Percentiles rank a stretch among this genome's conserved stretches.
phyloP scores from a whole-genome alignment of 2,888 invertebrate species.

The Rhorus exstirpatorius region DNA sequence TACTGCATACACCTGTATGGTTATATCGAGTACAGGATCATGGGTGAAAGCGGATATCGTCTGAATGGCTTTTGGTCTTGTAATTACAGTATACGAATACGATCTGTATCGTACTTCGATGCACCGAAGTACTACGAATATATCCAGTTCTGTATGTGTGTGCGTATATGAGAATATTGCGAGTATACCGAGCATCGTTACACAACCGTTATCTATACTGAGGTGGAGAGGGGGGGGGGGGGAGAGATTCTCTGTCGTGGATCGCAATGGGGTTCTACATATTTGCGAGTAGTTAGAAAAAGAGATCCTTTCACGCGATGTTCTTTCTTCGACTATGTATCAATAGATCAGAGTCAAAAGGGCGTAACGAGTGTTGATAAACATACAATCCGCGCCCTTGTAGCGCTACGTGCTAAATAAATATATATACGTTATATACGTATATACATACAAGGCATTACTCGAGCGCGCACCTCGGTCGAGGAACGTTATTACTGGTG shows the following conservation, averaged over 20 bases:
- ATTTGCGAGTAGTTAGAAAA: slow-evolving; percentile 45
- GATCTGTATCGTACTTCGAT: neutral
- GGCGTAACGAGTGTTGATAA: neutral
- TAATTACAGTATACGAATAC: slow-evolving; percentile 1
- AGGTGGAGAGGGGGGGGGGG: neutral
- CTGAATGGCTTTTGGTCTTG: slow-evolving; percentile 22
- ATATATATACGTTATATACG: neutral
- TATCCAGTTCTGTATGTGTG: slow-evolving; percentile 22
- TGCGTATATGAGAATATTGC: neutral
- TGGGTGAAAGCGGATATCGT: neutral
- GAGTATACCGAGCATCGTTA: slow-evolving; percentile 6
- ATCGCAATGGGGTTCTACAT: slow-evolving; percentile 44
- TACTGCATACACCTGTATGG: neutral
- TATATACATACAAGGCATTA: slow-evolving; percentile 26
- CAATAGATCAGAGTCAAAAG: neutral
- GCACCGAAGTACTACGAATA: slow-evolving; percentile 4
- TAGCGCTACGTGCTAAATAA: neutral
- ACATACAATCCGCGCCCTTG: neutral
- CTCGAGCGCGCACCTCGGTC: slow-evolving; percentile 30
- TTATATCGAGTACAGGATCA: neutral
- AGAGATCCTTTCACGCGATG: slow-evolving; percentile 45
- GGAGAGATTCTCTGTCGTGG: slow-evolving; percentile 10
- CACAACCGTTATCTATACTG: slow-evolving; percentile 43
- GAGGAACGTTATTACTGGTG: slow-evolving; percentile 62
- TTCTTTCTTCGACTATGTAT: neutral